Conservation (phyloP, 2,888 invertebrate species). For the Cryptops parisi region DNA sequence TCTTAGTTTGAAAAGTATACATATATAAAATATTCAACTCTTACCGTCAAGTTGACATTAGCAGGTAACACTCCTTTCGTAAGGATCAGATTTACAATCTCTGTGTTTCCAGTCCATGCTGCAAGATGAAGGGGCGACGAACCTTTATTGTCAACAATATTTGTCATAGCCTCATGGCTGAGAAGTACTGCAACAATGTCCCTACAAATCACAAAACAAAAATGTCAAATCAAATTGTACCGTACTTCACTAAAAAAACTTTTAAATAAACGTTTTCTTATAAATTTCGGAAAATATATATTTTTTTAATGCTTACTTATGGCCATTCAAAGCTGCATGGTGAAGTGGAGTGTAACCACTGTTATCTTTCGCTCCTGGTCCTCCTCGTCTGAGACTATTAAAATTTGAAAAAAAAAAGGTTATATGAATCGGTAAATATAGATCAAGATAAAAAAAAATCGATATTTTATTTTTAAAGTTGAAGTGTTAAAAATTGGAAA, state of each 20-base stretch:
- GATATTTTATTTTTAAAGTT: too few species aligned
- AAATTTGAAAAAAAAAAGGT: too few species aligned
- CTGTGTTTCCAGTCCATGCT: constrained; percentile 83
- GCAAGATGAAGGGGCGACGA: constrained; percentile 86
- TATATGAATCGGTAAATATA: too few species aligned
- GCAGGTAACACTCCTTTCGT: constrained; percentile 65
- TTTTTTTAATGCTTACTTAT: constrained; percentile 70
- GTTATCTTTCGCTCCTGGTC: constrained; percentile 82
- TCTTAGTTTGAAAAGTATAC: neutral
- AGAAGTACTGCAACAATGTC: constrained; percentile 71
- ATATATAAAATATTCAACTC: too few species aligned
- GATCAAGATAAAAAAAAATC: too few species aligned
- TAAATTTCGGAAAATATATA: constrained; percentile 15
- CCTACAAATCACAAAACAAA: constrained; percentile 36
- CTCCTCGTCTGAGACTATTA: constrained; percentile 68
- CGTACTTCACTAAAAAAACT: neutral
- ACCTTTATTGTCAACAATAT: constrained; percentile 74
- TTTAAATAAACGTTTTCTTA: constrained; percentile 13
- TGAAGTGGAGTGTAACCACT: constrained; percentile 88
- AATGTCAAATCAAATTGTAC: neutral
- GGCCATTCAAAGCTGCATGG: constrained; percentile 84
- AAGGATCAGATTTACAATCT: constrained; percentile 70
- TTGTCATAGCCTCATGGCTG: constrained; percentile 73
- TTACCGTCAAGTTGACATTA: constrained; percentile 69
- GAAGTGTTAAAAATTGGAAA: too few species aligned